Evolutionary conservation across 2,888 invertebrate genomes (phyloP).

Genomic region (Phyto melanocephala): DNA sequence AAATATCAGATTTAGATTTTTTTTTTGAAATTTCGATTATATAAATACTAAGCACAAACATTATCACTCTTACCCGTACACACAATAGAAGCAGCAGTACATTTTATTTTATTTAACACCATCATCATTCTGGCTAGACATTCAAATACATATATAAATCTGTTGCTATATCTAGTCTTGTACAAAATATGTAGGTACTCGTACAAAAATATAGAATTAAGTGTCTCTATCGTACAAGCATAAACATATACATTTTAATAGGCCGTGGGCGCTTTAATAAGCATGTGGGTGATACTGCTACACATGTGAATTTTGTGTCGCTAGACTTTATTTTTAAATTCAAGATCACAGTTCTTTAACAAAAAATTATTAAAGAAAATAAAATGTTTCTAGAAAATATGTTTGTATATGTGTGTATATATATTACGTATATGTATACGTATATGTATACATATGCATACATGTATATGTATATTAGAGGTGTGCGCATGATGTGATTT

Average conservation of each 20-base stretch:
- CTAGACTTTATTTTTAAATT: constrained; percentile 43
- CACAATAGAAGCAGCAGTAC: no score
- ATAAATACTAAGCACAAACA: not conserved
- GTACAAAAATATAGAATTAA: no score
- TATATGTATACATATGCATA: no score
- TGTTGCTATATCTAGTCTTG: not conserved
- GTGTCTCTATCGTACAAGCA: no score
- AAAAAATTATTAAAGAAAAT: constrained; percentile 17
- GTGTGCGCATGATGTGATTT: no score
- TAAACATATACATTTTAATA: constrained; percentile 9
- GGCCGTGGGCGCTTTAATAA: constrained; percentile 33
- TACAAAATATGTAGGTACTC: not conserved
- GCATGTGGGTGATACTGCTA: constrained; percentile 40
- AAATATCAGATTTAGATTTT: constrained; percentile 1
- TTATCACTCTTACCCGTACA: not conserved
- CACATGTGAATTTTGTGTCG: constrained; percentile 26
- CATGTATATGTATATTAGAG: no score
- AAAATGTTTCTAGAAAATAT: constrained; percentile 3
- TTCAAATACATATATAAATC: not conserved
- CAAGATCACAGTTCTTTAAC: constrained; percentile 29
- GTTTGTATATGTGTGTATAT: not conserved
- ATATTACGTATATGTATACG: no score
- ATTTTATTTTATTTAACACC: constrained; percentile 46
- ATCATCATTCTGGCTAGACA: constrained; percentile 32
- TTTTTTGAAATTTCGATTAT: constrained; percentile 14